A percentile compares a stretch with the other conserved stretches of the same genome.
These are phyloP conservation scores for Semaprochilodus insignis DNA, from an alignment of 2,797 vertebrate genomes.

Conservation along the genomic window DNA sequence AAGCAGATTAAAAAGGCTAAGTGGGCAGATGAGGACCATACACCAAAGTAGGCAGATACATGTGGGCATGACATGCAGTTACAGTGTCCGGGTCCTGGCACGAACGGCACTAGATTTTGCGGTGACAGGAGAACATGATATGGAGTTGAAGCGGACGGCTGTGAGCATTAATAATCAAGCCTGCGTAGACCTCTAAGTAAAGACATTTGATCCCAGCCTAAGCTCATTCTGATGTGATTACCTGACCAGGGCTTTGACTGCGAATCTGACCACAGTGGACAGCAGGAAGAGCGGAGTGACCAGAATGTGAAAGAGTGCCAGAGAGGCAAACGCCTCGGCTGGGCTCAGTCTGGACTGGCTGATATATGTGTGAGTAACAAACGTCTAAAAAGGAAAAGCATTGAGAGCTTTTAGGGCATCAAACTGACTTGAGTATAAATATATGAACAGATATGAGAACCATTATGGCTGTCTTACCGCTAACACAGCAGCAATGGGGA, in stretches of 20 bases:
- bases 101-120: no score
- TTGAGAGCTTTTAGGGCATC: not conserved
- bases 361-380: slow-evolving; percentile 84
- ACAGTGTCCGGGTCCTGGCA: no score
- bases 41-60: no score
- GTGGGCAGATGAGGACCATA: no score
- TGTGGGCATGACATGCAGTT: no score
- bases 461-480: slow-evolving; percentile 81
- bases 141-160: no score
- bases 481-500: slow-evolving; percentile 95
- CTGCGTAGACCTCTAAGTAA: slow-evolving; percentile 3
- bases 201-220: not conserved
- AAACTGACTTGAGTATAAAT: not conserved
- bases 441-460: not conserved
- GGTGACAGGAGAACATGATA: no score
- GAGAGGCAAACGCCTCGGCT: slow-evolving; percentile 89
- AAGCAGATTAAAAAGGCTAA: no score
- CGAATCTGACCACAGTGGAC: slow-evolving; percentile 94
- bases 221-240: slow-evolving; percentile 59
- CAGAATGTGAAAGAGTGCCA: slow-evolving; percentile 95
- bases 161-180: no score
- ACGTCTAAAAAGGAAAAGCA: slow-evolving; percentile 80
- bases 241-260: slow-evolving; percentile 96
- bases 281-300: slow-evolving; percentile 96
- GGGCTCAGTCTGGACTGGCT: slow-evolving; percentile 74